These are phyloP conservation scores for Spilosoma lubricipeda DNA, from an alignment of 2,888 invertebrate genomes.

Conservation along the genomic window DNA sequence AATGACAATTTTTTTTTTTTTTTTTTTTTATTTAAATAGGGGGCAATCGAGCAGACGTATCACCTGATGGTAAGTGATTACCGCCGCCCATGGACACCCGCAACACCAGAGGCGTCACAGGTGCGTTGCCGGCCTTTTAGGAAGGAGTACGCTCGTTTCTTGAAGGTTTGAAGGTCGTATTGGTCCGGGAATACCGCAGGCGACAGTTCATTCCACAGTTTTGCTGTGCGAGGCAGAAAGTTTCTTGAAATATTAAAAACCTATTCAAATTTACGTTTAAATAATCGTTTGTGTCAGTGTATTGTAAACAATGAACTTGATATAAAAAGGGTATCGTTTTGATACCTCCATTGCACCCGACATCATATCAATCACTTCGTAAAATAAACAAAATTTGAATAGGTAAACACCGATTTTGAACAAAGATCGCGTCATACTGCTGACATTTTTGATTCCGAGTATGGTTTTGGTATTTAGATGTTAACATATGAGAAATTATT, in stretches of 20 bases:
- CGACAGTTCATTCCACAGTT: too few relatives aligned
- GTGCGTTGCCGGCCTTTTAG: too few relatives aligned
- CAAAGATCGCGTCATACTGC: background rate
- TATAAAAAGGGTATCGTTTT: background rate
- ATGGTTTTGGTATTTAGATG: background rate
- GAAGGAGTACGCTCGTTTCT: too few relatives aligned
- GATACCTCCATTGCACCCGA: background rate
- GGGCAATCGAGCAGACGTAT: too few relatives aligned
- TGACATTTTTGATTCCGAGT: background rate
- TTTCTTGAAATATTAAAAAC: too few relatives aligned
- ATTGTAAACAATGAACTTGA: background rate
- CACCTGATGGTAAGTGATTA: too few relatives aligned
- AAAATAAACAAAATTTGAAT: background rate
- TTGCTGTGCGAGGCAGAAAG: too few relatives aligned
- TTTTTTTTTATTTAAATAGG: too few relatives aligned
- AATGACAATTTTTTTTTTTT: background rate
- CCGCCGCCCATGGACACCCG: too few relatives aligned
- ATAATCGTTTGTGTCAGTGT: background rate
- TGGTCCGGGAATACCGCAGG: too few relatives aligned
- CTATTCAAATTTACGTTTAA: background rate
- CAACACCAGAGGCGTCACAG: too few relatives aligned
- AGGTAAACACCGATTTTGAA: background rate
- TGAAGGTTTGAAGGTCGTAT: too few relatives aligned
- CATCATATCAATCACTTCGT: background rate
- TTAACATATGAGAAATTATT: background rate